Evolutionary conservation across 2,113 vertebrate species (phyloP), one percentile per base, ranked within the genome.

Genomic region (Urocynchramus pylzowi): DNA sequence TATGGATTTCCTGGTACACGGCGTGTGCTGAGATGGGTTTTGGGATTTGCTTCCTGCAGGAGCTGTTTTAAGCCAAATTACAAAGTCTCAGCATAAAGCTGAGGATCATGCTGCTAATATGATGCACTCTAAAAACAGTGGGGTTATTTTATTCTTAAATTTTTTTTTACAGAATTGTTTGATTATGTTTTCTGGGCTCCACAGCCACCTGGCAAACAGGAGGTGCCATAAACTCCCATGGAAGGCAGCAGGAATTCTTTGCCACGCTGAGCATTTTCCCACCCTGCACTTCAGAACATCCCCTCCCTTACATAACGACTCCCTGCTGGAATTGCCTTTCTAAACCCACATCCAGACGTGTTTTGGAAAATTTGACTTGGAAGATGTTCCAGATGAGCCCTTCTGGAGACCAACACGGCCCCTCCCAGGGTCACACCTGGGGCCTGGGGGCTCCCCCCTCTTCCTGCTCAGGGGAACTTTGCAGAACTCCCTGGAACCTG

Each of bases 21-120:
- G 23, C 7, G 7, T 31, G 61, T 45, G 60, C 42, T 69, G 89
- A 96, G 78, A 87, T 7, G 71, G 94, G 47, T 30, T n/a, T 37
- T 65, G 84, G 69, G 67, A 93, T 61, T 44, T 6, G 16, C 21
- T 89, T 96, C 88, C 90, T 79, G 81, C 45, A 93, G 77, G 70
- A 78, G 45, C 13, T 56, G 65, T 11, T 90, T 64, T 18, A 84
- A 76, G 68, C 81, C 89, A 44, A 69, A 70, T 39, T 19, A 18
- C 42, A 10, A 73, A 71, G n/a, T 8, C 76, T 70, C 49, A 30
- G 7, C 74, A 47, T 44, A 61, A 22, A 16, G n/a, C 60, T 54
- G 80, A 93, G 59, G 42, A 80, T 76, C 67, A 2, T 5, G 47
- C 37, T 73, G 92, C 42, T 92, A 52, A 84, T 50, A 3, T 23